A percentile compares a stretch with the other conserved stretches of the same genome.
Conservation (phyloP, 2,888 invertebrate genomes). For the Apotomis capreana region DNA sequence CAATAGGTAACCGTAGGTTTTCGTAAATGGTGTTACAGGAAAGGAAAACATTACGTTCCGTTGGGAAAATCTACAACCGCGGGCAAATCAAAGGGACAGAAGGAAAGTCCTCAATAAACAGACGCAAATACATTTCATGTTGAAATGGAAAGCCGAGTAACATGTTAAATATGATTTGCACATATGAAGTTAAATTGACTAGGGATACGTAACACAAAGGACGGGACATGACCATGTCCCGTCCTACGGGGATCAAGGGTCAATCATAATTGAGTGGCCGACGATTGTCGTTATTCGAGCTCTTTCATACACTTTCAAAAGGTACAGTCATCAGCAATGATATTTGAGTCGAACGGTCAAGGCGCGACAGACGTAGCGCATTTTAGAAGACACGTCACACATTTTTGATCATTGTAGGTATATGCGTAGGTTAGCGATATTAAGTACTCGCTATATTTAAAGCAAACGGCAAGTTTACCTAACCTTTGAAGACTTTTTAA, state of each 20-base stretch:
- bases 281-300: conserved; percentile 32
- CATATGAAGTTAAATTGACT: conserved; percentile 24
- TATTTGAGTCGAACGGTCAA: neutral
- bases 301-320: conserved; percentile 32
- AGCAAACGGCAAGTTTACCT: neutral
- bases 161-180: conserved; percentile 15
- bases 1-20: too few relatives aligned
- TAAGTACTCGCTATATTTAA: neutral
- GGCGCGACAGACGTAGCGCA: too few relatives aligned
- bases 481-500: neutral
- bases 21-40: neutral
- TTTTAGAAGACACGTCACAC: too few relatives aligned
- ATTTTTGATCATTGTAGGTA: too few relatives aligned
- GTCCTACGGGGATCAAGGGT: conserved; percentile 60
- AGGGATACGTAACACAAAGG: conserved; percentile 31
- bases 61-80: conserved; percentile 6
- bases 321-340: neutral
- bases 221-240: conserved; percentile 54
- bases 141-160: conserved; percentile 1
- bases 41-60: neutral
- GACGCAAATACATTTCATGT: neutral
- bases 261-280: conserved; percentile 63
- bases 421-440: too few relatives aligned
- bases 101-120: conserved; percentile 7
- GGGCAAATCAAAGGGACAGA: neutral